Evolutionary conservation across 2,113 vertebrate genomes (phyloP).

Genomic region (Hippolais icterina): DNA sequence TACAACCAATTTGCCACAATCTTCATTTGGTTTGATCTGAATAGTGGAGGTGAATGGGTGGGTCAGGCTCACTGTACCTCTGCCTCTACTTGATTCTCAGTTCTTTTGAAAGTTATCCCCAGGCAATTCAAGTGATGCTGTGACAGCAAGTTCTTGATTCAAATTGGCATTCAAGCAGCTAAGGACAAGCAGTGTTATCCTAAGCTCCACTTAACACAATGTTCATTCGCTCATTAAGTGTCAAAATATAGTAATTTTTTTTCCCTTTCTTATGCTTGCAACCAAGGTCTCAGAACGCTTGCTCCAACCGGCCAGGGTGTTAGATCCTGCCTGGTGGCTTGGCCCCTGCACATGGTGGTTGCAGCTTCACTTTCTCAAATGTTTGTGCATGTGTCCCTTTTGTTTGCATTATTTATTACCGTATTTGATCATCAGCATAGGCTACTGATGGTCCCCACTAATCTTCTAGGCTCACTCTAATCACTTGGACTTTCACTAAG

Average conservation of each 20-base stretch:
- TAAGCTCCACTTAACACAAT: neutral
- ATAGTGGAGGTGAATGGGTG: neutral
- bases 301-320: fast-evolving
- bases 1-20: neutral
- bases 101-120: neutral
- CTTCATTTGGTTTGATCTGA: neutral
- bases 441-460: neutral
- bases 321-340: neutral
- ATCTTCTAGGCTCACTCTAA: neutral
- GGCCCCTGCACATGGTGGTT: fast-evolving
- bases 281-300: neutral
- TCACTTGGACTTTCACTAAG: neutral
- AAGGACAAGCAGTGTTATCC: neutral
- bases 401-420: neutral
- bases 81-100: neutral
- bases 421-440: neutral
- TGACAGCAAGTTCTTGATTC: neutral
- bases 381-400: neutral
- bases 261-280: neutral
- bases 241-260: neutral
- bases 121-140: neutral
- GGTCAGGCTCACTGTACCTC: neutral
- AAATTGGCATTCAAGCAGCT: neutral
- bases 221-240: neutral
- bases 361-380: neutral